phyloP scores from a whole-genome alignment of 2,113 vertebrate species.

The Jaculus jaculus region DNA sequence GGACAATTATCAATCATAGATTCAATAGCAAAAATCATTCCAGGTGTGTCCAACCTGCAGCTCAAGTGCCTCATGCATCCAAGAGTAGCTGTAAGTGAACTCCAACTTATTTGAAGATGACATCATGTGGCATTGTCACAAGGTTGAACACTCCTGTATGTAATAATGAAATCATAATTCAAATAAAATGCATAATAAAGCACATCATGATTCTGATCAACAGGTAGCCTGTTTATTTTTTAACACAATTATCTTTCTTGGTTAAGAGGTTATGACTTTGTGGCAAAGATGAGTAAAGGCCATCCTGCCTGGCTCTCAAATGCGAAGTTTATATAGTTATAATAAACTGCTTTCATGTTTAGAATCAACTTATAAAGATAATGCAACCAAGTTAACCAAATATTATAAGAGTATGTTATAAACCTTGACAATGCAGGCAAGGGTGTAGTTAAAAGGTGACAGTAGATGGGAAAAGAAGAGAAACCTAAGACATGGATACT shows the following conservation, averaged over 20 bases:
- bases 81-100: not conserved
- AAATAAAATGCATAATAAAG: not conserved
- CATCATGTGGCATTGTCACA: too few relatives aligned
- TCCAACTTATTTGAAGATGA: too few relatives aligned
- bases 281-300: constrained; percentile 23
- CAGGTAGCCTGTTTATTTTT: not conserved
- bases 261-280: not conserved
- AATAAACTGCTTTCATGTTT: not conserved
- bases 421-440: not conserved
- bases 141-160: not conserved
- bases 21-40: not conserved
- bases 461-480: not conserved
- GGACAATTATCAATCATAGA: not conserved
- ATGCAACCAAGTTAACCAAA: not conserved
- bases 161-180: not conserved
- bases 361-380: not conserved
- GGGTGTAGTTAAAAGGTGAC: not conserved
- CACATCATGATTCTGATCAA: not conserved
- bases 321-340: not conserved
- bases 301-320: not conserved
- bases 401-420: not conserved
- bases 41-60: too few relatives aligned
- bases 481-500: not conserved
- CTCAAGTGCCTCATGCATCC: not conserved
- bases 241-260: not conserved